Conservation (phyloP, 2,113 vertebrate genomes). For the Pelecanoides urinatrix region DNA sequence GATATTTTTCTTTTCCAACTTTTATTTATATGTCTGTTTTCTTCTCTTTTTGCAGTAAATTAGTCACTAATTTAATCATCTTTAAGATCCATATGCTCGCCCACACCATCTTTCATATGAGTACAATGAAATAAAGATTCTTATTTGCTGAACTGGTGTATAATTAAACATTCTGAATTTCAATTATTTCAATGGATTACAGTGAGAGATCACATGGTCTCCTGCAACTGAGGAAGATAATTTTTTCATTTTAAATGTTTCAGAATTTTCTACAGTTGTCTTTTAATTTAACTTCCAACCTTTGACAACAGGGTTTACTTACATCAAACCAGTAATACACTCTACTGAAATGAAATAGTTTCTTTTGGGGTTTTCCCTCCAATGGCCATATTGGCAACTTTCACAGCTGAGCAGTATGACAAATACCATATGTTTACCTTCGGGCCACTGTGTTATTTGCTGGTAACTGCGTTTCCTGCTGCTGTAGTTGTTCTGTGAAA, state of each 20-base stretch:
- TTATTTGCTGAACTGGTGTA: conserved; percentile 8
- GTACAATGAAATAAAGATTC: conserved; percentile 29
- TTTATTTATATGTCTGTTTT: conserved; percentile 12
- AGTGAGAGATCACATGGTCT: background rate
- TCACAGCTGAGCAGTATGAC: conserved; percentile 50
- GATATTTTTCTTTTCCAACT: background rate
- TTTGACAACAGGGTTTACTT: conserved; percentile 7
- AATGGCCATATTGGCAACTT: conserved; percentile 14
- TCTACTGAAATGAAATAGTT: background rate
- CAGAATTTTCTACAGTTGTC: background rate
- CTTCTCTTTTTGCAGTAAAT: conserved; percentile 20
- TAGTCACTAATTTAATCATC: conserved; percentile 48
- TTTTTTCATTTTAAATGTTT: background rate
- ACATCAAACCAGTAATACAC: background rate
- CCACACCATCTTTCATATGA: background rate
- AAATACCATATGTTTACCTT: conserved; percentile 69
- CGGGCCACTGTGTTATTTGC: conserved; percentile 55
- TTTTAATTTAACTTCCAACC: background rate
- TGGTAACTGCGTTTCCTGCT: conserved; percentile 43
- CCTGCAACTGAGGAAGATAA: background rate
- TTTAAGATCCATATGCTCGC: conserved; percentile 24
- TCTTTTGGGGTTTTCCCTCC: background rate
- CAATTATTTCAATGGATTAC: background rate
- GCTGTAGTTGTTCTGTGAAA: conserved; percentile 47
- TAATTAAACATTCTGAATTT: conserved; percentile 39